Conservation (phyloP, 2,888 invertebrate genomes). For the Tetheella fluctuosa region DNA sequence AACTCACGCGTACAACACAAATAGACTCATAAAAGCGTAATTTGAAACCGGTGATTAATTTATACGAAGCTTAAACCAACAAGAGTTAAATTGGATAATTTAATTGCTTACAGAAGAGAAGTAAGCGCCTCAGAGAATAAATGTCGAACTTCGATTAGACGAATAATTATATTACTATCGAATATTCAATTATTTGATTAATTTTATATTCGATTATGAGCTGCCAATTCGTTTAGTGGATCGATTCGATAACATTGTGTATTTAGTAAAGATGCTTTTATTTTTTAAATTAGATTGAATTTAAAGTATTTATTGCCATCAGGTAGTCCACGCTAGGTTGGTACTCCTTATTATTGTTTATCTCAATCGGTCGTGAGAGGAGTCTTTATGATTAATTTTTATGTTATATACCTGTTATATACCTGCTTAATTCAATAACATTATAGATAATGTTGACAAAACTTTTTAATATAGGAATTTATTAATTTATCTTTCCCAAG, state of each 20-base stretch:
- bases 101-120: neutral
- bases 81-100: neutral
- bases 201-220: neutral
- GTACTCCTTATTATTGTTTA: too few relatives aligned
- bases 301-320: too few relatives aligned
- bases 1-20: neutral
- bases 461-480: too few relatives aligned
- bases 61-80: neutral
- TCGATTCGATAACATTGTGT: neutral
- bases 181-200: neutral
- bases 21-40: conserved; percentile 1
- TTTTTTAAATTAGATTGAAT: too few relatives aligned
- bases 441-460: too few relatives aligned
- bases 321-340: too few relatives aligned
- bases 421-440: too few relatives aligned
- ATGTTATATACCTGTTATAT: too few relatives aligned
- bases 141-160: neutral
- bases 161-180: neutral
- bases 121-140: neutral
- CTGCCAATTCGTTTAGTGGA: neutral
- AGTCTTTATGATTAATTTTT: too few relatives aligned
- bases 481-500: too few relatives aligned
- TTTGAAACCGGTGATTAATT: conserved; percentile 4
- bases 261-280: neutral
- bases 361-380: too few relatives aligned